Evolutionary conservation across 2,113 vertebrate species (phyloP).

Genomic region (Brachypteracias leptosomus): DNA sequence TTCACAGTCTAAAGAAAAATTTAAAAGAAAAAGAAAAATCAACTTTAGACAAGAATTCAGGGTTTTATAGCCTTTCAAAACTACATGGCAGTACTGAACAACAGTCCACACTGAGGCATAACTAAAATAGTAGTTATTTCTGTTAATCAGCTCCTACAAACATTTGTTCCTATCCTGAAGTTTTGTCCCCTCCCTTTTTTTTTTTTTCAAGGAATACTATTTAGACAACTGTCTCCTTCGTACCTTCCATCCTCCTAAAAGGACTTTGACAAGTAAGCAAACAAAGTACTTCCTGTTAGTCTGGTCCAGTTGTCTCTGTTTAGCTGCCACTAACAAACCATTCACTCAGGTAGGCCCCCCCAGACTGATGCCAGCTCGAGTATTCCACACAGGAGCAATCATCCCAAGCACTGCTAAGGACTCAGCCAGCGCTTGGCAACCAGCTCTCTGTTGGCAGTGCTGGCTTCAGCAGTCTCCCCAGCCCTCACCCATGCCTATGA

Average conservation of each 20-base stretch:
- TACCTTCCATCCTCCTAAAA: background rate
- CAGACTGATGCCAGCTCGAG: accelerated
- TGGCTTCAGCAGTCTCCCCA: background rate
- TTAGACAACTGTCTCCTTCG: background rate
- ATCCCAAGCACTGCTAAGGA: background rate
- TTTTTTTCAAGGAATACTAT: background rate
- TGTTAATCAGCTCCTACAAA: background rate
- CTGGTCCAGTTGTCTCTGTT: no score
- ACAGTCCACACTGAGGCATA: background rate
- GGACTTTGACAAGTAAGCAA: background rate
- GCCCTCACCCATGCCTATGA: background rate
- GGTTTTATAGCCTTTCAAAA: background rate
- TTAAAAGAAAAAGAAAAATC: background rate
- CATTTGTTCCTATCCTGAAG: background rate
- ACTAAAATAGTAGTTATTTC: background rate
- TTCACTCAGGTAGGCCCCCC: accelerated
- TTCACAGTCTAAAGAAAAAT: background rate
- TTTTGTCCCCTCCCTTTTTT: background rate
- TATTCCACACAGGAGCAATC: background rate
- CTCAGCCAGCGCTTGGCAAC: background rate
- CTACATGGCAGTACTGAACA: background rate
- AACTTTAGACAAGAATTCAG: background rate
- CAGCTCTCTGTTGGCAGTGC: background rate
- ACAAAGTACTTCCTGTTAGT: background rate
- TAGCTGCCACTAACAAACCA: background rate